These are phyloP conservation scores for Microcebus lehilahytsara DNA, from an alignment of 2,113 vertebrate species.

Conservation along the genomic window DNA sequence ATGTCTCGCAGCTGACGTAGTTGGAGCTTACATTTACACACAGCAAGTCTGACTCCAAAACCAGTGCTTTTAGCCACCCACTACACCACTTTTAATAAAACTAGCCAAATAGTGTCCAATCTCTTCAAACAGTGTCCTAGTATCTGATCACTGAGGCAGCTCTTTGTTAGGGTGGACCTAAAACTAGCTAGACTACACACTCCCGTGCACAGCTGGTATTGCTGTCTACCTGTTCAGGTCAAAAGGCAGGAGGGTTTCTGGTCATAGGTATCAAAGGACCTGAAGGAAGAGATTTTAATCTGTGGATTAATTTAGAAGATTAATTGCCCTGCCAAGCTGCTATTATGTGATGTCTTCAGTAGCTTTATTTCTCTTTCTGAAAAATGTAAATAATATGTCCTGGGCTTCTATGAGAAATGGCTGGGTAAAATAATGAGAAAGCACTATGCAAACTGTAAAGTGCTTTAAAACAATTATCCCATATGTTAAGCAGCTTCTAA, in stretches of 20 bases:
- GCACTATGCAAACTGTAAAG: constrained; percentile 62
- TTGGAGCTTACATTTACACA: not conserved
- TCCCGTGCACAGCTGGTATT: not conserved
- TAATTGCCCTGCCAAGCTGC: not conserved
- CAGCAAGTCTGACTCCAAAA: not conserved
- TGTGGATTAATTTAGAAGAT: constrained; percentile 20
- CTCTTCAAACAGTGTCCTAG: not conserved
- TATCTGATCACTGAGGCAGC: not conserved
- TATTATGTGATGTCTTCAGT: not conserved
- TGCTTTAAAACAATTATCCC: constrained; percentile 44
- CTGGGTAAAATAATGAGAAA: constrained; percentile 31
- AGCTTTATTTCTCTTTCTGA: constrained; percentile 28
- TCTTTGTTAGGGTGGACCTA: not conserved
- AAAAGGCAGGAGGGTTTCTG: constrained; percentile 22
- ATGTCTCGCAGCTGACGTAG: not conserved
- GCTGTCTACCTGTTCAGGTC: not conserved
- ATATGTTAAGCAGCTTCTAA: constrained; percentile 65
- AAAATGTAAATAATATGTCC: not conserved
- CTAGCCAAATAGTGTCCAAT: not conserved
- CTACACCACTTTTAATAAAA: not conserved
- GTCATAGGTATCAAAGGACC: not conserved
- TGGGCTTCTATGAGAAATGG: constrained; percentile 26
- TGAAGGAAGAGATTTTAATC: constrained; percentile 36
- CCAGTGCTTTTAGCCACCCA: not conserved
- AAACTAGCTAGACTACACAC: not conserved